Evolutionary conservation across 1,140 invertebrate species (phyloP), one percentile per base, ranked within the genome.

Genomic region (Aphelenchoides fujianensis): DNA sequence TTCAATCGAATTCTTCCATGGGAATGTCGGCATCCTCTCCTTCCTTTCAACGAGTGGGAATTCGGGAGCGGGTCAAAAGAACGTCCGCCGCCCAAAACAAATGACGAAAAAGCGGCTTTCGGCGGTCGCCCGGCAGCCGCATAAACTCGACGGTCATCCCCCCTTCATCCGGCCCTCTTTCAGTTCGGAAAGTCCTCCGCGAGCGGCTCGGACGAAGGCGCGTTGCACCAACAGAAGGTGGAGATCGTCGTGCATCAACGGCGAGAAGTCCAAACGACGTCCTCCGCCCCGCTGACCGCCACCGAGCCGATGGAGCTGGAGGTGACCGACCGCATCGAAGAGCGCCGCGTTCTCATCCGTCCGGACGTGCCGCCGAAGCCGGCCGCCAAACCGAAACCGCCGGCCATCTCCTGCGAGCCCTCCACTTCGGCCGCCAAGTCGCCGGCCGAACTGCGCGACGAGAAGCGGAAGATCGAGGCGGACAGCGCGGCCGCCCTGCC

Each of bases 401-500:
- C 64, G 68, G 7, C 54, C 36, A 41, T 70, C 68, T 23, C 36
- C 53, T 59, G 55, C 63, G 32, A 66, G 53, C 31, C 31, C 16
- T 12, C 63, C 19, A 66, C 36, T 37, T 19, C 12, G 1, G 34
- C 31, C 3, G 63, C n/a, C 16, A 36, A 35, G 1, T 36, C 31
- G 16, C 36, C 36, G 34, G 73, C 23, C 32, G 35, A 76, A 30
- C 5, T 66, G 3, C 34, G 66, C n/a, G 73, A 68, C 7, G 31
- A 31, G 2, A 76, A 63, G 67, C 30, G 30, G 68, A 75, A 94
- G 91, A 94, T 95, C 80, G 92, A 93, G 80, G 88, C 91, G 73
- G 90, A 91, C 1, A 94, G 92, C 83, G 93, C 93, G 1, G 92
- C 88, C 52, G 90, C 90, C 86, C 89, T 90, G 78, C 92, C 93